phyloP scores from a whole-genome alignment of 2,888 invertebrate genomes.

The Tiphia femorata region DNA sequence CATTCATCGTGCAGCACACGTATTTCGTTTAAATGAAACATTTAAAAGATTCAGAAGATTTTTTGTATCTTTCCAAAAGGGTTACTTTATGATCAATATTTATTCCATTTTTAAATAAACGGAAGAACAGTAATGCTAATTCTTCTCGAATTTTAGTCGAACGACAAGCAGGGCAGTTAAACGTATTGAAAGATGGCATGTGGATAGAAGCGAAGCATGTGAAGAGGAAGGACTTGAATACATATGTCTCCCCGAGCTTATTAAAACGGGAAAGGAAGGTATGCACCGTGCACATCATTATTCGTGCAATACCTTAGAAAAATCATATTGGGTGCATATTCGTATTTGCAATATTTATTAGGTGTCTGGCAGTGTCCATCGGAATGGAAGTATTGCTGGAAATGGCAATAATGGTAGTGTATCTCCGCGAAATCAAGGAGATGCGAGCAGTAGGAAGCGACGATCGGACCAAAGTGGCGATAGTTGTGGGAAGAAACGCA shows the following conservation, averaged over 20 bases:
- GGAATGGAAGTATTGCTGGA: constrained; percentile 53
- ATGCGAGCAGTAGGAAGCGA: constrained; percentile 47
- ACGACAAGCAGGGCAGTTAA: constrained; percentile 75
- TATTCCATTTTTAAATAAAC: too few species aligned
- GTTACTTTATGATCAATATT: too few species aligned
- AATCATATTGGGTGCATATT: too few species aligned
- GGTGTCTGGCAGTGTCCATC: constrained; percentile 52
- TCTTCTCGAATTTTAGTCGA: constrained; percentile 69
- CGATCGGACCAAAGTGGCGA: constrained; percentile 52
- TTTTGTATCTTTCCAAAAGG: too few species aligned
- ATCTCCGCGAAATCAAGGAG: constrained; percentile 51
- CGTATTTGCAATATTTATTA: constrained; percentile 24
- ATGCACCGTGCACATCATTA: background rate
- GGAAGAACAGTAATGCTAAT: too few species aligned
- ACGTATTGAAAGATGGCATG: constrained; percentile 81
- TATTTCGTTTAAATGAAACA: too few species aligned
- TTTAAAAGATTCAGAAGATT: too few species aligned
- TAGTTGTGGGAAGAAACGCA: constrained; percentile 49
- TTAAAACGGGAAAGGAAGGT: constrained; percentile 80
- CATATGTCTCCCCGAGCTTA: constrained; percentile 80
- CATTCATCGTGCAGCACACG: too few species aligned
- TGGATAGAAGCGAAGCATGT: constrained; percentile 89
- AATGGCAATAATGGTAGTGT: constrained; percentile 52
- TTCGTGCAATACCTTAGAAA: too few species aligned
- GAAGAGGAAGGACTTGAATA: constrained; percentile 81